Conservation (phyloP, 2,113 vertebrate species). For the Seriola quinqueradiata region DNA sequence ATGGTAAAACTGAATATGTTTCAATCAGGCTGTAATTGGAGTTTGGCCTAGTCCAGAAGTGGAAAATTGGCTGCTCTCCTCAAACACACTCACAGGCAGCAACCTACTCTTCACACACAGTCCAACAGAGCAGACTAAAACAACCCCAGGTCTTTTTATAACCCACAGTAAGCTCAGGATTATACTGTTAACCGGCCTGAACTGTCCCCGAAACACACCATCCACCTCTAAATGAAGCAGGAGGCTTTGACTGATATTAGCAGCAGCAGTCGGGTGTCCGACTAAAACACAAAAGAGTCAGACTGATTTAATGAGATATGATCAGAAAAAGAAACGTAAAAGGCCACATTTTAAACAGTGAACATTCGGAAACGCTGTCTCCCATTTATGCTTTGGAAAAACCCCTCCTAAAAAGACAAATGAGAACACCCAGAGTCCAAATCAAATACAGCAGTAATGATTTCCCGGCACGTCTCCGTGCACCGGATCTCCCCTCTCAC, state of each 20-base stretch:
- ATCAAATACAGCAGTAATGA: constrained; percentile 2
- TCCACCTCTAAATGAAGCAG: neutral
- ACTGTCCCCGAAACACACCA: neutral
- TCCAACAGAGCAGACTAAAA: constrained; percentile 23
- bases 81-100: neutral
- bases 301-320: neutral
- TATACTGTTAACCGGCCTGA: constrained; percentile 11
- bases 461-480: neutral
- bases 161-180: constrained; percentile 33
- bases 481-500: neutral
- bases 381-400: neutral
- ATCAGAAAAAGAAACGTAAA: neutral
- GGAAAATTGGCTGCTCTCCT: neutral
- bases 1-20: neutral
- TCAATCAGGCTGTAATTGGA: neutral
- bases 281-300: neutral
- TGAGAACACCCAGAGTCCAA: neutral
- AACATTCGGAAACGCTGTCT: neutral
- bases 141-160: constrained; percentile 43
- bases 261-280: neutral
- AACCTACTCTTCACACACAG: neutral
- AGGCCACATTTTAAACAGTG: neutral
- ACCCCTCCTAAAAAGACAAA: neutral
- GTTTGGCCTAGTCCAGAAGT: neutral
- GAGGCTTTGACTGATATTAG: neutral